Conservation (phyloP, 2,888 invertebrate genomes). For the Ganaspis brasiliensis region DNA sequence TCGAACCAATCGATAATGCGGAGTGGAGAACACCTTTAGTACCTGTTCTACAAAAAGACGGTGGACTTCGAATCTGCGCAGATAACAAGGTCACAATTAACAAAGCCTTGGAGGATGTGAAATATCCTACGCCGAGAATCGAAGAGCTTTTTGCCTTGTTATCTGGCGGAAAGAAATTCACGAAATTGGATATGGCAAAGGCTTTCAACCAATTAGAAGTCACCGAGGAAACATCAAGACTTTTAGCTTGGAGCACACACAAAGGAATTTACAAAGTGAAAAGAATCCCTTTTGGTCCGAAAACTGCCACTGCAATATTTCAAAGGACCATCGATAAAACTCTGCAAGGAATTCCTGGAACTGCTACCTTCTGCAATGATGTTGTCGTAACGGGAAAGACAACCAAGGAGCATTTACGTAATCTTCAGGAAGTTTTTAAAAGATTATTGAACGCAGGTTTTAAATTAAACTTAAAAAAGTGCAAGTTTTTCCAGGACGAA, state of each 20-base stretch:
- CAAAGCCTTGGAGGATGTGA: constrained; percentile 62
- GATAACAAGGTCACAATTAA: constrained; percentile 65
- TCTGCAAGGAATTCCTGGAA: too few relatives aligned
- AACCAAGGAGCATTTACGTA: not conserved
- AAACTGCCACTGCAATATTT: constrained; percentile 1
- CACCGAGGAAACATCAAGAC: constrained; percentile 9
- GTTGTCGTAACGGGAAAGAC: constrained; percentile 17
- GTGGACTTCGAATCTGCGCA: constrained; percentile 58
- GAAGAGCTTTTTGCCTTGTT: constrained; percentile 65
- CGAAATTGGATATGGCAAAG: constrained; percentile 43
- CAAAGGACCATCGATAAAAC: too few relatives aligned
- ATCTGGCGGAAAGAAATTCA: constrained; percentile 21
- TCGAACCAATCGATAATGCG: constrained; percentile 22
- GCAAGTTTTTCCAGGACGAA: constrained; percentile 67
- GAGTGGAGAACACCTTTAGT: constrained; percentile 62
- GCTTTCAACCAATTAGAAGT: constrained; percentile 45
- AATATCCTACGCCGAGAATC: constrained; percentile 67
- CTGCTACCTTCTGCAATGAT: constrained; percentile 16
- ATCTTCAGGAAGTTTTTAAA: not conserved
- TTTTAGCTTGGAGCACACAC: constrained; percentile 55
- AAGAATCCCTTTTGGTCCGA: constrained; percentile 32
- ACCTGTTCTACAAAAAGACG: constrained; percentile 51
- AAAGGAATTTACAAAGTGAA: constrained; percentile 38
- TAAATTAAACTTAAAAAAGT: not conserved
- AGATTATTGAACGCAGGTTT: constrained; percentile 19